phyloP scores from a whole-genome alignment of 1,140 invertebrate genomes.

The Megalonaias nervosa region DNA sequence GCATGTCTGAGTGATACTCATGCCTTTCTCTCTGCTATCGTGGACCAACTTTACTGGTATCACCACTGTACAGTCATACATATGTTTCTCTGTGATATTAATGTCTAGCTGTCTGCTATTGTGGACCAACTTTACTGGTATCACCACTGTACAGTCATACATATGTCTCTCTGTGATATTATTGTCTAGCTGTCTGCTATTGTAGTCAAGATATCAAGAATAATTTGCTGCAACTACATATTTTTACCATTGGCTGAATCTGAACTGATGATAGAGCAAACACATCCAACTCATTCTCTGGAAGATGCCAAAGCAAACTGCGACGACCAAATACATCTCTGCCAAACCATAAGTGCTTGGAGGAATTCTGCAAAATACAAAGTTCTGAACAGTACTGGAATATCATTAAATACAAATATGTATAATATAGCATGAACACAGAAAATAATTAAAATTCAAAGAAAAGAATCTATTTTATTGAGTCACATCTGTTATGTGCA shows the following conservation, averaged over 20 bases:
- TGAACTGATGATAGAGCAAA: constrained; percentile 64
- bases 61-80: no score
- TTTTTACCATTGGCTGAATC: constrained; percentile 44
- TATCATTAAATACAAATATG: background rate
- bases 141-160: no score
- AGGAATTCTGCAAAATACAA: constrained; percentile 67
- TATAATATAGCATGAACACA: background rate
- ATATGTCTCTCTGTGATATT: no score
- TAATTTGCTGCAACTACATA: background rate
- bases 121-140: no score
- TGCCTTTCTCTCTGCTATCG: no score
- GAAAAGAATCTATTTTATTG: background rate
- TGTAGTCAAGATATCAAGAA: no score
- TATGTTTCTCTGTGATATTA: no score
- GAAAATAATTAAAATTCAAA: background rate
- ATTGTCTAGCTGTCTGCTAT: no score
- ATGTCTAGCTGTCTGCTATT: no score
- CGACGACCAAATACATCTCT: constrained; percentile 89
- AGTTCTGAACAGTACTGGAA: background rate
- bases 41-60: no score
- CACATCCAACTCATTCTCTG: constrained; percentile 28
- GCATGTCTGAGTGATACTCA: no score
- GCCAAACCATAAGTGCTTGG: constrained; percentile 83
- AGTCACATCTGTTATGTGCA: background rate
- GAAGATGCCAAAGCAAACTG: constrained; percentile 80